Evolutionary conservation across 2,113 vertebrate genomes (phyloP), one percentile per base, ranked within the genome.

Genomic region (Fulica atra): DNA sequence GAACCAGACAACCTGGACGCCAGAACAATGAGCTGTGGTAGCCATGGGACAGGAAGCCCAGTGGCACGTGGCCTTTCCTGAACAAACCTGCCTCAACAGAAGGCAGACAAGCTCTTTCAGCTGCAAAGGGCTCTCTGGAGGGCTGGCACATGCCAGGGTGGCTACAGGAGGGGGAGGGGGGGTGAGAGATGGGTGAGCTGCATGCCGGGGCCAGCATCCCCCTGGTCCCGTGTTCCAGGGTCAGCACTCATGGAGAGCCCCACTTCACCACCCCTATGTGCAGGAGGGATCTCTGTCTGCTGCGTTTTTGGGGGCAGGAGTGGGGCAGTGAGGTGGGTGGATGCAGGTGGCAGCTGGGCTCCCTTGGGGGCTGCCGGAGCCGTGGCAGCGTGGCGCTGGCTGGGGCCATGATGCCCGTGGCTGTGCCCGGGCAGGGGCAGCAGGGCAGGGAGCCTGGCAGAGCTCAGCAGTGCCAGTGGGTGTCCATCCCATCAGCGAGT

Each of bases 71-170:
- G 31, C 42, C n/a, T 64, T 63, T 53, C 66, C 40, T 35, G 35
- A 69, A 21, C 63, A 80, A 57, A 86, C 33, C 71, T 31, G 12
- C 54, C 3, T 3, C 77, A 66, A 35, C 10, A 51, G n/a, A 64
- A 51, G 16, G 23, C 53, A 50, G 26, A 54, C 28, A 33, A 65
- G 12, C 8, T 1, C n/a, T 78, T 60, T 12, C 18, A 35, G 36
- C 68, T 7, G 14, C 42, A 1, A 9, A 24, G 56, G 6, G 50
- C 51, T 81, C 16, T n/a, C 31, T 1, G 1, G 28, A 23, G 57
- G 33, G 33, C 24, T 1, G 1, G 54, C 60, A 56, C 6, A 0
- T 1, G 2, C 25, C 0, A 0, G 38, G 2, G 35, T 44, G 40
- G 40, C 71, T 2, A 10, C n/a, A 3, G 63, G 33, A 25, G 16